Base-by-base conservation (phyloP, 2,113 vertebrate species). In the Taxidea taxus region DNA sequence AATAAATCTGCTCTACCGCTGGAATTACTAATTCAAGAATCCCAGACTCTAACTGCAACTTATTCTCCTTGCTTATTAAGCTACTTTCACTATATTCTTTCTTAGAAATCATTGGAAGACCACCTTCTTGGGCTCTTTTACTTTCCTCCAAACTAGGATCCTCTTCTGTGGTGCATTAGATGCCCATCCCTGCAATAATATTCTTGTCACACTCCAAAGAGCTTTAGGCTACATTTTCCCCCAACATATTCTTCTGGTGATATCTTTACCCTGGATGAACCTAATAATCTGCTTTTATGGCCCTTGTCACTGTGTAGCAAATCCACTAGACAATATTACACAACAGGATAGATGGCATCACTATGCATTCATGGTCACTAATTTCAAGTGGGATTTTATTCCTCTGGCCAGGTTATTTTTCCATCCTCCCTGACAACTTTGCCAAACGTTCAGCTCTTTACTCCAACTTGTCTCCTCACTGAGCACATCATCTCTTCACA, bases 1-100 rank as follows among this genome's bases (percentile, higher is more conserved):
- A 62, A 62, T 62, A 62, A 62, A 94, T 44, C 12, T 75, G 12
- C 60, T 70, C 44, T 37, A 89, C 11, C 14, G 81, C 15, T 49
- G 95, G 77, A 87, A 87, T 64, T 39, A 97, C 60, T 62, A 87
- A 77, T 78, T 94, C 62, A 66, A 64, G n/a, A 62, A 88, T 70
- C 13, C 29, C 11, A 66, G 27, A 77, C 6, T 91, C 49, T 47
- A 81, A 91, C 60, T 27, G 74, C 51, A 90, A 72, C 0, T 13
- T 91, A 54, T 68, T 54, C 56, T 47, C 3, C 85, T 56, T 81
- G 9, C 12, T 62, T 95, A 23, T 89, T 91, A 85, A 91, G 44
- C 16, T 56, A n/a, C 21, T 70, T 9, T 31, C 6, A 16, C 31
- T 64, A 7, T 0, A 70, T 54, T 13, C 18, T 44, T 82, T 95